Conservation (phyloP, 2,888 invertebrate species). For the Pheosia gnoma region DNA sequence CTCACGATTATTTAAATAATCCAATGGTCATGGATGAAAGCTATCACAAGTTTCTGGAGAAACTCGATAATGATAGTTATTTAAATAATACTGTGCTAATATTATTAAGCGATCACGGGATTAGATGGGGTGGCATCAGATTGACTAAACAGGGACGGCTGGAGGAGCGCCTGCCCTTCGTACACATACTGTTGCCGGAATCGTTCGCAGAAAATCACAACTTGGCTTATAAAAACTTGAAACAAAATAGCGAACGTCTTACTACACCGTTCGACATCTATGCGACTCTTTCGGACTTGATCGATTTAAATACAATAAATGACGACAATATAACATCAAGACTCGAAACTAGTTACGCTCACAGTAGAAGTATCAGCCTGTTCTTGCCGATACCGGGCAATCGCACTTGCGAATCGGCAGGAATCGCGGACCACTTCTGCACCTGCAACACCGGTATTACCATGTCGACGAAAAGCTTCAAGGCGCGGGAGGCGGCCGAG, state of each 20-base stretch:
- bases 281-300: slow-evolving; percentile 89
- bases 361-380: slow-evolving; percentile 88
- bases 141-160: slow-evolving; percentile 93
- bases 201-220: slow-evolving; percentile 87
- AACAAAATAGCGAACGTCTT: slow-evolving; percentile 87
- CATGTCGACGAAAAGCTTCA: slow-evolving; percentile 78
- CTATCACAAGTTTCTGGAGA: slow-evolving; percentile 84
- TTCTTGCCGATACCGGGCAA: slow-evolving; percentile 88
- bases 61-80: slow-evolving; percentile 76
- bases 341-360: slow-evolving; percentile 56
- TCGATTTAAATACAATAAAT: slow-evolving; percentile 77
- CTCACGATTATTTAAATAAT: slow-evolving; percentile 93
- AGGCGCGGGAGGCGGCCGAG: slow-evolving; percentile 84
- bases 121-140: slow-evolving; percentile 93
- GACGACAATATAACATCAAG: slow-evolving; percentile 66
- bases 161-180: slow-evolving; percentile 94
- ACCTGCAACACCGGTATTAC: slow-evolving; percentile 89
- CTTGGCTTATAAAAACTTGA: slow-evolving; percentile 86
- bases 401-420: slow-evolving; percentile 90
- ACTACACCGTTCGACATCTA: slow-evolving; percentile 93
- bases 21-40: slow-evolving; percentile 89
- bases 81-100: slow-evolving; percentile 89
- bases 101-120: slow-evolving; percentile 95
- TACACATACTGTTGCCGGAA: slow-evolving; percentile 88
- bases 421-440: slow-evolving; percentile 94